These are phyloP conservation scores for Stenodema calcarata DNA, from an alignment of 2,888 invertebrate genomes.

Conservation along the genomic window DNA sequence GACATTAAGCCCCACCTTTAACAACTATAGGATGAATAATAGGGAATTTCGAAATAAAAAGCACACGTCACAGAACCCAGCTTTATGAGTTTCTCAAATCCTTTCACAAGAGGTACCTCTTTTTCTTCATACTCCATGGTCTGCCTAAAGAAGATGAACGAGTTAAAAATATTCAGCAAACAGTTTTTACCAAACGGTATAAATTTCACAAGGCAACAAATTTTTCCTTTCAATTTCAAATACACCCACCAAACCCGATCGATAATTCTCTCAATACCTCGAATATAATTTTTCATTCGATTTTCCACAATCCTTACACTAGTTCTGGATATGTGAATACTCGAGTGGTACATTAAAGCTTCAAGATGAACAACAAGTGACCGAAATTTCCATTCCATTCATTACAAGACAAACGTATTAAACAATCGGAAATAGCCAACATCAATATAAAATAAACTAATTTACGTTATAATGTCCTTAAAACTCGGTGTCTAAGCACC, in stretches of 20 bases:
- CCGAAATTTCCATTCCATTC: background rate
- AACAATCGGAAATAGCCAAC: conserved; percentile 17
- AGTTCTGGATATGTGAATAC: conserved; percentile 30
- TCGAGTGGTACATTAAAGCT: background rate
- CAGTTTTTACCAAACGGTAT: background rate
- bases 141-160: background rate
- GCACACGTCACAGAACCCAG: background rate
- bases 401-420: background rate
- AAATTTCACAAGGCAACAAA: background rate
- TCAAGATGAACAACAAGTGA: conserved; percentile 15
- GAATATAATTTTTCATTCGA: background rate
- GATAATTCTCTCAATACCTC: background rate
- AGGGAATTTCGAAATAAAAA: background rate
- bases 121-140: background rate
- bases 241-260: background rate
- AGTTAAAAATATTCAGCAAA: background rate
- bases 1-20: too few species aligned
- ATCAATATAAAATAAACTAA: conserved; percentile 29
- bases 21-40: too few species aligned
- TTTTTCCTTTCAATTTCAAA: background rate
- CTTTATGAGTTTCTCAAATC: background rate
- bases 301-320: background rate
- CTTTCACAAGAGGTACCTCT: background rate
- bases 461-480: background rate
- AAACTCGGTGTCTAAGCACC: background rate